Evolutionary conservation across 2,888 invertebrate species (phyloP).

Genomic region (Tipula unca): DNA sequence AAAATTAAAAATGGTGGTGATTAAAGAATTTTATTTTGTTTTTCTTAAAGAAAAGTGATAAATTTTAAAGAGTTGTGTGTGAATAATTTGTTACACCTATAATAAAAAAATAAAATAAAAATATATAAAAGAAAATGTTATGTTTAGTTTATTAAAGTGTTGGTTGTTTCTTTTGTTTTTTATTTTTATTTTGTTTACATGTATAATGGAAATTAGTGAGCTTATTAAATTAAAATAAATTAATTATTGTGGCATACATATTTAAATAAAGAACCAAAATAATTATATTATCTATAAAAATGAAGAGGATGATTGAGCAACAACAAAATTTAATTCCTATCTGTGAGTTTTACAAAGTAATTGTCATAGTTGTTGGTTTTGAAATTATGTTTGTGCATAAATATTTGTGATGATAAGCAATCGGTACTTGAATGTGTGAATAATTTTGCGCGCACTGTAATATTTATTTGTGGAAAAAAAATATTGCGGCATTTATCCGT

Average conservation of each 20-base stretch:
- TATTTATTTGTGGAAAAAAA: too few relatives aligned
- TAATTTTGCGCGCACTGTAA: too few relatives aligned
- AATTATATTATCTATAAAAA: background rate
- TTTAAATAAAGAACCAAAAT: background rate
- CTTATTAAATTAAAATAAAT: background rate
- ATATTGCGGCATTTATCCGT: too few relatives aligned
- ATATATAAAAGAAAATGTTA: background rate
- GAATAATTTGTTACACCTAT: background rate
- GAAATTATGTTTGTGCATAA: background rate
- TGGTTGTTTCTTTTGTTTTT: background rate
- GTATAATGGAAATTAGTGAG: background rate
- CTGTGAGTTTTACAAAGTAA: background rate
- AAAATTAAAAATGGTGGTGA: background rate
- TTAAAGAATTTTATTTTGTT: background rate
- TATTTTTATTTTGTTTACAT: background rate
- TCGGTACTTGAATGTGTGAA: too few relatives aligned
- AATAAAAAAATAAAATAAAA: background rate
- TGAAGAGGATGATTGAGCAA: slow-evolving; percentile 18
- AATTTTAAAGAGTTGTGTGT: slow-evolving; percentile 8
- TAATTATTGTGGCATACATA: background rate
- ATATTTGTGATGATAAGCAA: background rate
- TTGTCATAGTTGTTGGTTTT: too few relatives aligned
- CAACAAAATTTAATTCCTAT: slow-evolving; percentile 17
- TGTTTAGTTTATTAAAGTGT: background rate
- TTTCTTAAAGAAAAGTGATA: background rate